Conservation (phyloP, 2,888 invertebrate genomes). For the Hybos culiciformis region DNA sequence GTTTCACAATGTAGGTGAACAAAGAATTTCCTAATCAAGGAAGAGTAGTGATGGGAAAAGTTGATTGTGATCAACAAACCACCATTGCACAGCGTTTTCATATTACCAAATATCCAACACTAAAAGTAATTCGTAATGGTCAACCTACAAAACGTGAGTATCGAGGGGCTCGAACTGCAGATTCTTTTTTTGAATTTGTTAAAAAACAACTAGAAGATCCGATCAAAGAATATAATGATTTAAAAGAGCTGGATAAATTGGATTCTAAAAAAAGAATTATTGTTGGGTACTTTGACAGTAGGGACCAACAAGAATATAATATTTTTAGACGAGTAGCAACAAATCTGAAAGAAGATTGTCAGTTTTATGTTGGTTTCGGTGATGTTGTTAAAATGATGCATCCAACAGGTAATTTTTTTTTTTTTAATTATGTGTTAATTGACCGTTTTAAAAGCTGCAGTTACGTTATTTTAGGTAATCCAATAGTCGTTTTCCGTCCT, state of each 20-base stretch:
- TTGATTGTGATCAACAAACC: conserved; percentile 92
- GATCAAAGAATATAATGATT: conserved; percentile 58
- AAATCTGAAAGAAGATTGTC: conserved; percentile 87
- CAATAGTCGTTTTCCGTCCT: conserved; percentile 70
- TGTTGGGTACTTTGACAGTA: conserved; percentile 75
- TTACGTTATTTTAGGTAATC: conserved; percentile 42
- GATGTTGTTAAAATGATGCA: conserved; percentile 71
- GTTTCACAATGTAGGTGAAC: conserved; percentile 26
- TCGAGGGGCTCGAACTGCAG: conserved; percentile 77
- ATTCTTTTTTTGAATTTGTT: conserved; percentile 80
- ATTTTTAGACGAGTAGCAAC: conserved; percentile 69
- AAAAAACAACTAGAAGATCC: conserved; percentile 80
- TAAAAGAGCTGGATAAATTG: conserved; percentile 58
- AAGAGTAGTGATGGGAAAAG: conserved; percentile 85
- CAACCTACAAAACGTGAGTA: conserved; percentile 82
- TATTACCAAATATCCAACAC: conserved; percentile 95
- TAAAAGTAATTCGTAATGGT: conserved; percentile 88
- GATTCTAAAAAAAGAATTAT: conserved; percentile 74
- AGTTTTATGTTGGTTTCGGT: conserved; percentile 85
- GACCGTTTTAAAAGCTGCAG: background rate
- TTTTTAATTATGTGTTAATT: background rate
- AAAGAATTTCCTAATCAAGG: conserved; percentile 67
- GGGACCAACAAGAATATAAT: conserved; percentile 68
- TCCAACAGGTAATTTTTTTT: conserved; percentile 49
- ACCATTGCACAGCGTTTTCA: conserved; percentile 84